phyloP scores from a whole-genome alignment of 2,797 vertebrate species.

The Hyperoplus lanceolatus region DNA sequence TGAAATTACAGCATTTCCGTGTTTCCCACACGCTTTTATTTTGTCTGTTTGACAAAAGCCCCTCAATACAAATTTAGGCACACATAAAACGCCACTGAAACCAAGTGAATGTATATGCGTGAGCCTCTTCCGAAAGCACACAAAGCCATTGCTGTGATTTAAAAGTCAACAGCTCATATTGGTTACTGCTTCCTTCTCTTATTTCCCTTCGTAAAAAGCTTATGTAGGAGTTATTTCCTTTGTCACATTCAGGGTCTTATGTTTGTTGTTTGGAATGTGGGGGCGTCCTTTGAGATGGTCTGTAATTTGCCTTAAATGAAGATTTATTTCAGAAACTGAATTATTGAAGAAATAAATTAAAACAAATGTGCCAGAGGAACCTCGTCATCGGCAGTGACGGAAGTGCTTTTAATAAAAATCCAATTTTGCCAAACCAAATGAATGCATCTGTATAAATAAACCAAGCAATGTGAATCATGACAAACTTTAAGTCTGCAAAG shows the following conservation, averaged over 20 bases:
- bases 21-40: slow-evolving; percentile 39
- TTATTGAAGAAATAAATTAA: slow-evolving; percentile 24
- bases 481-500: neutral
- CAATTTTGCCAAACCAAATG: neutral
- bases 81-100: slow-evolving; percentile 24
- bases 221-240: slow-evolving; percentile 1
- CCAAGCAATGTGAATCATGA: neutral
- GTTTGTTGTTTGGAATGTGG: slow-evolving; percentile 29
- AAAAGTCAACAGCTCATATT: slow-evolving; percentile 6
- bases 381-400: neutral
- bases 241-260: neutral
- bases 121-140: slow-evolving; percentile 13
- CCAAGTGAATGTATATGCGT: slow-evolving; percentile 1
- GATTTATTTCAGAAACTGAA: slow-evolving; percentile 11
- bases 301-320: slow-evolving; percentile 25
- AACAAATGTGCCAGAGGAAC: slow-evolving; percentile 16
- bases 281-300: slow-evolving; percentile 11
- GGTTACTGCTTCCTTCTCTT: slow-evolving; percentile 8
- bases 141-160: slow-evolving; percentile 17
- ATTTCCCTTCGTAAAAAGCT: neutral
- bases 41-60: slow-evolving; percentile 25
- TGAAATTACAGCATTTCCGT: slow-evolving; percentile 13
- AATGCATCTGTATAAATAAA: neutral
- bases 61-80: slow-evolving; percentile 3
- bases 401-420: slow-evolving; percentile 17